Percentiles rank a stretch among this genome's conserved stretches.
phyloP scores from a whole-genome alignment of 2,797 vertebrate genomes.

The Rallus crepitans region DNA sequence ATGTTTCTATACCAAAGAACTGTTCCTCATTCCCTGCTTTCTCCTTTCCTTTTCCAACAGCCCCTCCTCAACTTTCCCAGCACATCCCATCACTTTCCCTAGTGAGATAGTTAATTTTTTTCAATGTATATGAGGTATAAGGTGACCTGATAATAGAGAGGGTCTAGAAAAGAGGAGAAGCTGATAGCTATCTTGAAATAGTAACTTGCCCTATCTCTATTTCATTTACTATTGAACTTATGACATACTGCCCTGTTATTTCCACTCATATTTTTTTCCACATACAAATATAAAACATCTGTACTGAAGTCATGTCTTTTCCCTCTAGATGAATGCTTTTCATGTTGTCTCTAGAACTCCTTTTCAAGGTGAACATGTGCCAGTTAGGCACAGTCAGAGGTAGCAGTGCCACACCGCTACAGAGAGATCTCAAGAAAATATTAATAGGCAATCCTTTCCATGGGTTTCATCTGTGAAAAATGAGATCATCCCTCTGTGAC shows the following conservation, averaged over 20 bases:
- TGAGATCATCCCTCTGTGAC: not conserved
- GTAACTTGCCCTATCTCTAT: not conserved
- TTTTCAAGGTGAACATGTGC: not conserved
- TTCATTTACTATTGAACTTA: not conserved
- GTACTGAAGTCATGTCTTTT: not conserved
- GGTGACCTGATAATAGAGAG: not conserved
- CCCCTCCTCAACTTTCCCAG: not conserved
- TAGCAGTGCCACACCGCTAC: not conserved
- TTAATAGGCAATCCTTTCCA: not conserved
- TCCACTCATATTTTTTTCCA: not conserved
- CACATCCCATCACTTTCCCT: not conserved
- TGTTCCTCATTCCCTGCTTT: not conserved
- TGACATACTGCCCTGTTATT: not conserved
- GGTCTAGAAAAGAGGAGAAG: not conserved
- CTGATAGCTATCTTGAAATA: not conserved
- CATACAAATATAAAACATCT: not conserved
- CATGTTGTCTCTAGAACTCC: not conserved
- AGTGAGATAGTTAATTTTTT: not conserved
- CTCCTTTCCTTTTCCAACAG: not conserved
- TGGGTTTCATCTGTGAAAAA: not conserved
- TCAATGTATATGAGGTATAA: not conserved
- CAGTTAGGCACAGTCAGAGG: not conserved
- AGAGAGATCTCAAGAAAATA: not conserved
- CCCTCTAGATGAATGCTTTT: not conserved
- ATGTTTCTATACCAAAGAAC: not conserved